phyloP scores from a whole-genome alignment of 2,797 vertebrate genomes.

The Chrosomus eos region DNA sequence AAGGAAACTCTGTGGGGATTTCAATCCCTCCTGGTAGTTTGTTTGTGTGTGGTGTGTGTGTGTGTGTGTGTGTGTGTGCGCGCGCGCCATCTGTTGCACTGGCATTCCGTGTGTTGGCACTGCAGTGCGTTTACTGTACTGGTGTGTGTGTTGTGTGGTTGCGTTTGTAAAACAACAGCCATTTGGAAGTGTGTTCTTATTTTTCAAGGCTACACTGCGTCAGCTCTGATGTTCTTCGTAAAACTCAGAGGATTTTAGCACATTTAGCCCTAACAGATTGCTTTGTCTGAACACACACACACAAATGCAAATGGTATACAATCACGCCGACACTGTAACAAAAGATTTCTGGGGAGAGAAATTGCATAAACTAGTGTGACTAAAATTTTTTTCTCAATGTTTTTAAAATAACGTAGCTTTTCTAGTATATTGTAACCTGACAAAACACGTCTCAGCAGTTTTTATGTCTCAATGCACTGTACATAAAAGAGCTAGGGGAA shows the following conservation, averaged over 20 bases:
- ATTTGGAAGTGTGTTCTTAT: neutral
- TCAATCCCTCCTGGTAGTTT: constrained; percentile 31
- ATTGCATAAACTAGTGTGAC: neutral
- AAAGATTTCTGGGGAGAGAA: neutral
- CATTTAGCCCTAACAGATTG: constrained; percentile 11
- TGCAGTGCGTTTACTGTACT: constrained; percentile 26
- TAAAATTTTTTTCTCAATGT: neutral
- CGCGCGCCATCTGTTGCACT: constrained; percentile 52
- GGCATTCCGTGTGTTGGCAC: constrained; percentile 38
- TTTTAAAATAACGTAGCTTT: neutral
- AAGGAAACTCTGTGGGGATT: constrained; percentile 56
- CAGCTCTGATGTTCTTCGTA: neutral
- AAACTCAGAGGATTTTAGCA: constrained; percentile 6
- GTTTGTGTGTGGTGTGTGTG: constrained; percentile 7
- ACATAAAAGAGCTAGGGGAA: neutral
- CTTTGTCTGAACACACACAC: neutral
- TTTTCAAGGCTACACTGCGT: constrained; percentile 2
- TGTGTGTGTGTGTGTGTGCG: constrained; percentile 1
- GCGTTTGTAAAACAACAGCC: neutral
- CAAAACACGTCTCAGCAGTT: neutral
- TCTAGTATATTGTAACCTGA: neutral
- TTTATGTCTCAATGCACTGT: neutral
- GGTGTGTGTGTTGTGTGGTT: neutral
- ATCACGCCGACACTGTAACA: neutral
- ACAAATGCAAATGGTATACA: neutral